Base-by-base conservation (phyloP, 2,888 invertebrate species). In the Taenaris catops region DNA sequence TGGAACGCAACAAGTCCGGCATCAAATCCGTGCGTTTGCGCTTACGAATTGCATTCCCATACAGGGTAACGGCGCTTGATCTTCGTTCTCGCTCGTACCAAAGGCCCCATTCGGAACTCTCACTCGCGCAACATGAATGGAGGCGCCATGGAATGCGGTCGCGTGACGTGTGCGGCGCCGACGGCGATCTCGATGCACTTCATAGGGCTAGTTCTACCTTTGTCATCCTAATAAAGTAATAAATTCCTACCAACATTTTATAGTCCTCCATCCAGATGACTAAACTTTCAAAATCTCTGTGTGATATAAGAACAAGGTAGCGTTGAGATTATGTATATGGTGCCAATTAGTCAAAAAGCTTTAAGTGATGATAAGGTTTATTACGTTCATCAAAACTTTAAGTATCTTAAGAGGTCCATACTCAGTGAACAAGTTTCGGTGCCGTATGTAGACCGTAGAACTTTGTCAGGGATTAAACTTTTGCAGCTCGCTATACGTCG, bases 101-200 rank as follows among this genome's bases (percentile, higher is more conserved):
- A 62, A 67, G 69, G 65, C 64, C 57, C 65, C 53, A 41, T 49
- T 52, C 50, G 55, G 57, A 55, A 63, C 60, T 78, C 76, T 74
- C 72, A 57, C 72, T 80, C 72, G 50, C 65, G 56, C 74, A 59
- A 72, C 74, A 83, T 83, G 83, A 81, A 83, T 81, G 80, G 71
- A 83, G 79, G 74, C 76, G 75, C 72, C 74, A 59, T 76, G 89
- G 89, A 89, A 89, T 89, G 89, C 87, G 87, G 80, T 78, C 83
- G 80, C 80, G 86, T 89, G 88, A 89, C 88, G 88, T 87, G 81
- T 67, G 75, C 88, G 88, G 78, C 84, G 87, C 87, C 88, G 84
- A 67, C 75, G 71, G 83, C 79, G 81, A 84, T 83, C 83, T 81
- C 73, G 79, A 79, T 87, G 84, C 86, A 84, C 80, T 76, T 75